These are phyloP conservation scores for Chrysolina americana DNA, from an alignment of 2,888 invertebrate genomes.

Conservation along the genomic window DNA sequence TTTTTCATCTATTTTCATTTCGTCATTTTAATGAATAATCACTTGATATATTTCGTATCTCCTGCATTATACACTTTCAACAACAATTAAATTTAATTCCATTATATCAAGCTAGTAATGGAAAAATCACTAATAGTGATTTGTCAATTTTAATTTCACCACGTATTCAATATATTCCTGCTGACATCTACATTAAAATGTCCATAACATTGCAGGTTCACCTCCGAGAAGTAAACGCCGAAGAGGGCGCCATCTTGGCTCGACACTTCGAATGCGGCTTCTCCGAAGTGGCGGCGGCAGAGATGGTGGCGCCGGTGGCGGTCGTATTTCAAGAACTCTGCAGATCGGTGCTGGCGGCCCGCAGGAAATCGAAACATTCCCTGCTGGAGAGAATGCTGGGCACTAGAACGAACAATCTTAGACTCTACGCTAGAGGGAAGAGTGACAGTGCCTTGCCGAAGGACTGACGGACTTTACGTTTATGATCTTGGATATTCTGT, in stretches of 20 bases:
- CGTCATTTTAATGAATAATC: too few relatives aligned
- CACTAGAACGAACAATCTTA: constrained; percentile 77
- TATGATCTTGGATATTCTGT: background rate
- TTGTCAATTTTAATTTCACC: too few relatives aligned
- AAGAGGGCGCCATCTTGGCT: constrained; percentile 90
- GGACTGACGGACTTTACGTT: constrained; percentile 71
- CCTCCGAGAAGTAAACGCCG: constrained; percentile 87
- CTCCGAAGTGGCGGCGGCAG: constrained; percentile 90
- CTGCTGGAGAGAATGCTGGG: constrained; percentile 88
- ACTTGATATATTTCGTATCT: too few relatives aligned
- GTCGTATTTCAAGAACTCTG: constrained; percentile 89
- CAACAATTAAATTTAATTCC: too few relatives aligned
- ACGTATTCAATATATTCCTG: too few relatives aligned
- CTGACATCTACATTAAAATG: too few relatives aligned
- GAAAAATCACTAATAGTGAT: too few relatives aligned
- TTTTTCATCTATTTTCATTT: too few relatives aligned
- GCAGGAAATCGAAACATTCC: constrained; percentile 89
- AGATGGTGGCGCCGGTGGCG: constrained; percentile 87
- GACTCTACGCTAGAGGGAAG: constrained; percentile 87
- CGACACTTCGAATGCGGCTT: constrained; percentile 92
- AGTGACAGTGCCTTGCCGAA: constrained; percentile 91
- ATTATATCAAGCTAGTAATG: too few relatives aligned
- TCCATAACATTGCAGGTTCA: constrained; percentile 71
- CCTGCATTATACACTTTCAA: too few relatives aligned
- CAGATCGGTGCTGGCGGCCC: constrained; percentile 83